These are phyloP conservation scores for Phainopepla nitens DNA, from an alignment of 2,113 vertebrate species.

Conservation along the genomic window DNA sequence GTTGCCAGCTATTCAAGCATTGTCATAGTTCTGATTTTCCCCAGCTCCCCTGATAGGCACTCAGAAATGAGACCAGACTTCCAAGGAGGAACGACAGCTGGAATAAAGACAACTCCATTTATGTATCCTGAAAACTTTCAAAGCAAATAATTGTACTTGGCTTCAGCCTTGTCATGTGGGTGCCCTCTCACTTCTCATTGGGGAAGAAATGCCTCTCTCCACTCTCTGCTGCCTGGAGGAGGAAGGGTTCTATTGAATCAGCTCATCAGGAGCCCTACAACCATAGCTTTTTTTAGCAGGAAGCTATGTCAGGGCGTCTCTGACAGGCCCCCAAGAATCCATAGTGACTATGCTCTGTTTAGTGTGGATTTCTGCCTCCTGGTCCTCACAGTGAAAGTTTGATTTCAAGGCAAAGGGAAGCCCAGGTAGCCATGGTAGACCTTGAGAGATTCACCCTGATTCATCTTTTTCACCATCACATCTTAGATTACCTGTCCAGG, in stretches of 20 bases:
- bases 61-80: neutral
- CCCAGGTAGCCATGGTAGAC: neutral
- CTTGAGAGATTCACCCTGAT: neutral
- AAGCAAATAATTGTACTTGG: neutral
- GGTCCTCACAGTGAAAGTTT: neutral
- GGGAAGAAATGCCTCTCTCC: neutral
- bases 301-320: neutral
- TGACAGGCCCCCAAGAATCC: neutral
- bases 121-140: neutral
- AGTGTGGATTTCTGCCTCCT: neutral
- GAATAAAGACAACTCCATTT: neutral
- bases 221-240: neutral
- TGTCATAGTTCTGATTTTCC: slow-evolving; percentile 6
- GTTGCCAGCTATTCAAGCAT: slow-evolving; percentile 11
- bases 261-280: neutral
- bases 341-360: neutral
- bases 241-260: neutral
- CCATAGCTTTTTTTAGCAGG: neutral
- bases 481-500: neutral
- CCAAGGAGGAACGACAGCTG: neutral
- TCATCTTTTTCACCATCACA: neutral
- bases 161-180: neutral
- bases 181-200: neutral
- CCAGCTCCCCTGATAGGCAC: neutral
- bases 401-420: neutral